Evolutionary conservation across 92 coral and sea anemone genomes (phyloP).

Genomic region (Actinernus sp.): DNA sequence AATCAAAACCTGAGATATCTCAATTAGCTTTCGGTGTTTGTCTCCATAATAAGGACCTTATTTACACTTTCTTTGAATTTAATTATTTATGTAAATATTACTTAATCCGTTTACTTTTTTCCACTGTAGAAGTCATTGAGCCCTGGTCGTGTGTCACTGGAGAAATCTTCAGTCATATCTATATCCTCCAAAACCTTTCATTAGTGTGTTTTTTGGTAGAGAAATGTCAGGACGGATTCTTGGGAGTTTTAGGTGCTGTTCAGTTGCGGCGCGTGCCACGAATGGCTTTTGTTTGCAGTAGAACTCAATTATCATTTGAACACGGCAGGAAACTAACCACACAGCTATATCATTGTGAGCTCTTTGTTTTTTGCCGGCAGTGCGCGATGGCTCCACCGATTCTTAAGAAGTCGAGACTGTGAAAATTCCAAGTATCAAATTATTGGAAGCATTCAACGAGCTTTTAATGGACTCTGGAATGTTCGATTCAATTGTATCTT

Average conservation of each 20-base stretch:
- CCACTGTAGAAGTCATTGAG: not conserved
- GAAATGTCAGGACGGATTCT: too few relatives aligned
- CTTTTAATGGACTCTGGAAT: too few relatives aligned
- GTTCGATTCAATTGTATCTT: too few relatives aligned
- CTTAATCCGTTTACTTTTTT: conserved; percentile 22
- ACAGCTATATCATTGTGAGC: conserved; percentile 14
- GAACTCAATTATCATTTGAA: conserved; percentile 68
- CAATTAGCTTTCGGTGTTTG: conserved; percentile 76
- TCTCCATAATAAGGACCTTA: conserved; percentile 63
- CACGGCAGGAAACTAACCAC: conserved; percentile 43
- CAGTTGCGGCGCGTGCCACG: conserved; percentile 74
- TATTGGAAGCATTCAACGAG: too few relatives aligned
- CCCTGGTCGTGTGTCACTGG: not conserved
- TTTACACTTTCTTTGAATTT: conserved; percentile 73
- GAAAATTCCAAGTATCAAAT: too few relatives aligned
- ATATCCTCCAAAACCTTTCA: too few relatives aligned
- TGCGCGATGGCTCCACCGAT: too few relatives aligned
- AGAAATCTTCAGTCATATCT: not conserved
- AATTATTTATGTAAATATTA: conserved; percentile 88
- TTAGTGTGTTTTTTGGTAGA: too few relatives aligned
- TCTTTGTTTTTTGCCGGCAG: not conserved
- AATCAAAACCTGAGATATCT: conserved; percentile 20
- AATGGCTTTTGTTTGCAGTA: conserved; percentile 67
- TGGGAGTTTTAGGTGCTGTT: not conserved
- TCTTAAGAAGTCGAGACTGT: too few relatives aligned